Evolutionary conservation across 2,113 vertebrate species (phyloP), one percentile per base, ranked within the genome.

Genomic region (Setophaga kirtlandii): DNA sequence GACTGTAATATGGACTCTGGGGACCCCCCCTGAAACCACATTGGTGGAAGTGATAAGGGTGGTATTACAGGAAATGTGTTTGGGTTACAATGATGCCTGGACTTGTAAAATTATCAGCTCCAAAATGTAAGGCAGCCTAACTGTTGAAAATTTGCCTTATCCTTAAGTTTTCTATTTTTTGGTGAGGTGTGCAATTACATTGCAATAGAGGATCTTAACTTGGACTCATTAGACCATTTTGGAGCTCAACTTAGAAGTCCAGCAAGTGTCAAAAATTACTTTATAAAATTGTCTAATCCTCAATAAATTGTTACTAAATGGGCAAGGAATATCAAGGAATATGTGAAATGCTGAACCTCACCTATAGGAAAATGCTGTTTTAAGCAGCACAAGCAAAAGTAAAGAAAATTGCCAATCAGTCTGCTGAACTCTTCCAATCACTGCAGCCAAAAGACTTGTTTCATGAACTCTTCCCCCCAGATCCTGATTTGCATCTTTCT

Each of bases 21-120:
- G 11, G 18, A 62, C 5, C 23, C 17, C 9, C 12, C 33, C 22
- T 31, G 18, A 77, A 46, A 44, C 22, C 55, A 39, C 10, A 1
- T 1, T 69, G 39, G 28, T 78, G 28, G 28, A 62, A 78, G n/a
- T 24, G 30, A 6, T 39, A 28, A 46, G 64, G 39, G 8, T 69
- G 19, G 28, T 30, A 39, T 20, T 62, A 39, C 4, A 8, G 19
- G 39, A 87, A 46, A 39, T n/a, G 6, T 24, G 22, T 62, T 69
- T 0, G 0, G 22, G 33, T 53, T 78, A 33, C 39, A 60, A 4
- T 5, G 4, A 33, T 23, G 39, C 12, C 47, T 53, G 33, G 23
- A 39, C 10, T 28, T 78, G 15, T 15, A 33, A 69, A n/a, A 52
- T 62, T 60, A 53, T 25, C 19, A 62, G 15, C 33, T 78, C 10